Conservation (phyloP, 2,888 invertebrate species). For the Subacronicta megacephala region DNA sequence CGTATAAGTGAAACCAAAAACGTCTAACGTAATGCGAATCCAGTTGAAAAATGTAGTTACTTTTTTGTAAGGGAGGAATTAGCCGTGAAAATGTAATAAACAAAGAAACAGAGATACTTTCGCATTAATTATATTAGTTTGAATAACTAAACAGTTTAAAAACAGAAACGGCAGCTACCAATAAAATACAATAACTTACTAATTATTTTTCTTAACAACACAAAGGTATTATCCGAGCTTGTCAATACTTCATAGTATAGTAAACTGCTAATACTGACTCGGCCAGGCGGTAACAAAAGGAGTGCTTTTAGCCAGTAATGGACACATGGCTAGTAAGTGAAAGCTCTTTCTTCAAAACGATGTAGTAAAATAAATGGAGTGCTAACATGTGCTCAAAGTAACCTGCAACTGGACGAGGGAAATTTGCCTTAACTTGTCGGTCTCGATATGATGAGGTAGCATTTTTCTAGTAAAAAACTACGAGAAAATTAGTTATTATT, state of each 20-base stretch:
- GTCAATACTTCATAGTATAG: slow-evolving; percentile 10
- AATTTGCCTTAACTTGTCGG: too few species aligned
- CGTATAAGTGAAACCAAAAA: too few species aligned
- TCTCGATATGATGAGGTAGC: too few species aligned
- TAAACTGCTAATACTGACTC: slow-evolving; percentile 14
- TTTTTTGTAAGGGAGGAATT: too few species aligned
- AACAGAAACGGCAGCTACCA: neutral
- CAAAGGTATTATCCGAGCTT: slow-evolving; percentile 1
- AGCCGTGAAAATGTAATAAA: too few species aligned
- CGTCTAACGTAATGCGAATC: too few species aligned
- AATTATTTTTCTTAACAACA: neutral
- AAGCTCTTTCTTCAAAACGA: slow-evolving; percentile 3
- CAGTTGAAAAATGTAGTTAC: too few species aligned
- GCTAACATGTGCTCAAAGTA: neutral
- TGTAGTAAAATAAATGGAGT: slow-evolving; percentile 23
- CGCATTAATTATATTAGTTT: too few species aligned
- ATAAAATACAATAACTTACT: neutral
- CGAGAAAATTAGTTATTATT: too few species aligned
- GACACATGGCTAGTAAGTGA: slow-evolving; percentile 31
- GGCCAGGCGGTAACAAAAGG: slow-evolving; percentile 34
- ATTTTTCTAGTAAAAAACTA: too few species aligned
- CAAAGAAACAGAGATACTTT: too few species aligned
- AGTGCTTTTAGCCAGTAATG: slow-evolving; percentile 55
- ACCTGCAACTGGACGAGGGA: too few species aligned
- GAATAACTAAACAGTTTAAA: neutral